A percentile compares a stretch with the other conserved stretches of the same genome.
phyloP scores from a whole-genome alignment of 1,140 invertebrate genomes.

The Caenorhabditis remanei region DNA sequence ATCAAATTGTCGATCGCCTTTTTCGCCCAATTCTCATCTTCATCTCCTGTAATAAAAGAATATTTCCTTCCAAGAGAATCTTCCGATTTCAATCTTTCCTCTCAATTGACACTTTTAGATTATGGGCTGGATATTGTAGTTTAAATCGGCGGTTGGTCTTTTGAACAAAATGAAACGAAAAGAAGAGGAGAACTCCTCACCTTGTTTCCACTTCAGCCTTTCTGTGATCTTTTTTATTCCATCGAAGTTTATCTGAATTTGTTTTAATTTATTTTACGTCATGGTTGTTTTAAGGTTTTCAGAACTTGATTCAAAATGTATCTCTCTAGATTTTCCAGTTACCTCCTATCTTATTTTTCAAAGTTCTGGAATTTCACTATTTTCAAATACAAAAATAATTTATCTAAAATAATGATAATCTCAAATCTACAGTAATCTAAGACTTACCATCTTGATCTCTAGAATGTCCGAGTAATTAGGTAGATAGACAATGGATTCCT shows the following conservation, averaged over 20 bases:
- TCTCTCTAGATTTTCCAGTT: background rate
- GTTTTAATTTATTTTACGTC: background rate
- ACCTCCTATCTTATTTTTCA: too few species aligned
- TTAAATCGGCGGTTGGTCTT: background rate
- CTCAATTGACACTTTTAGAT: background rate
- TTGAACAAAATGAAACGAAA: background rate
- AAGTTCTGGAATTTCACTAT: too few species aligned
- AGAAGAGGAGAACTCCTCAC: background rate
- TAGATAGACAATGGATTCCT: too few species aligned
- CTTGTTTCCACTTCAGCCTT: slow-evolving; percentile 41
- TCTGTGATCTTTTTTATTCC: slow-evolving; percentile 50
- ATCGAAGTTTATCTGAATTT: slow-evolving; percentile 36
- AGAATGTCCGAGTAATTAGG: too few species aligned
- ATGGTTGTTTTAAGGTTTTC: background rate
- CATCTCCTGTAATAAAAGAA: slow-evolving; percentile 76
- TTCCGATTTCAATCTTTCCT: background rate
- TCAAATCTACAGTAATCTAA: too few species aligned
- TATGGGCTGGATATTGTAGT: background rate
- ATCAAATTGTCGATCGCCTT: slow-evolving; percentile 98
- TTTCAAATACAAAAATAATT: too few species aligned
- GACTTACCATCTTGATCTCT: too few species aligned
- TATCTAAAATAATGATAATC: too few species aligned
- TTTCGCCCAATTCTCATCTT: slow-evolving; percentile 88
- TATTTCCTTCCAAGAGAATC: too few species aligned
- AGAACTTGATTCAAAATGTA: background rate